Base-by-base conservation (phyloP, 2,797 vertebrate species). In the Etheostoma nigrum region DNA sequence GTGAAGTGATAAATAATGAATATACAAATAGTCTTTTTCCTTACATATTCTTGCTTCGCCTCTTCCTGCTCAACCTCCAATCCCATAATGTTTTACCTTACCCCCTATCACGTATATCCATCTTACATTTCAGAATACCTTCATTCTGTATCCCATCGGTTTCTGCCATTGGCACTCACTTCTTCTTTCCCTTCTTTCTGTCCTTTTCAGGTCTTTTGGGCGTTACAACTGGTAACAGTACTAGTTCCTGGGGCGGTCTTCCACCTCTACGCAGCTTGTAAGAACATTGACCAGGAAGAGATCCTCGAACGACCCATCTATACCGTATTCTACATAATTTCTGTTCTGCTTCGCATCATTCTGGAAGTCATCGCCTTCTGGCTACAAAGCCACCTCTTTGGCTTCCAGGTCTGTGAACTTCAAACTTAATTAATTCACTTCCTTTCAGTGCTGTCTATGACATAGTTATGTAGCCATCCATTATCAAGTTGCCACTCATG, bases 381-480 rank as follows among this genome's bases (percentile, higher is more conserved):
- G 96, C 95, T 97, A 60, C 96, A 97, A 64, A 96, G 95, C 82
- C 96, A 96, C 78, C 96, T 97, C 44, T 98, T 97, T 86, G 95
- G 95, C 71, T 97, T 98, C 86, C 94, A 96, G 93, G 93, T 94
- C 12, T 49, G 83, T 77, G 7, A 0, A 2, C n/a, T 58, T 45
- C 42, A 40, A 12, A 40, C 10, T 40, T 40, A 40, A 40, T 40
- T 12, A 11, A 40, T 40, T 40, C 36, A 40, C 3, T 40, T 11
- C 36, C 36, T 11, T 40, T 10, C 36, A 40, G 57, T 61, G 6
- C 2, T 21, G 0, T 65, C 19, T 10, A 19, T 10, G 13, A 54
- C 40, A 62, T 11, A 55, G 54, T 4, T 21, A 18, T 71, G 5
- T 6, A 10, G 40, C 51, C n/a, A 25, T 42, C 60, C 3, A 25